These are phyloP conservation scores for Bostrychus sinensis DNA, from an alignment of 2,113 vertebrate species.

Conservation along the genomic window DNA sequence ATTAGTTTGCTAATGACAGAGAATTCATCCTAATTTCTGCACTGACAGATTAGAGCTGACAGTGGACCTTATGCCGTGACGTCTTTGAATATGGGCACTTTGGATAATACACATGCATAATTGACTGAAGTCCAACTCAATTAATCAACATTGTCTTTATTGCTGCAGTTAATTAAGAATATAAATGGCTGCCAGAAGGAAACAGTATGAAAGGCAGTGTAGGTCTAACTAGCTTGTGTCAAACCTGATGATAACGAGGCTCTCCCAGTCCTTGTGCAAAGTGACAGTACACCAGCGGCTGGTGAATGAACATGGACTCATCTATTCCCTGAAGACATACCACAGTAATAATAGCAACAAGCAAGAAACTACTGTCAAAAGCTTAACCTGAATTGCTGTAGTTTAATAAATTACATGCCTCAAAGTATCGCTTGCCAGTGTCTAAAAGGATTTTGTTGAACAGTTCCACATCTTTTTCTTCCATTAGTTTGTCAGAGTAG, in stretches of 20 bases:
- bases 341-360: constrained; percentile 1
- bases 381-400: not conserved
- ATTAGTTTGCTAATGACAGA: constrained; percentile 40
- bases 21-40: constrained; percentile 45
- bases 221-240: constrained; percentile 3
- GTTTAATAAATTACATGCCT: constrained; percentile 54
- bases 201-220: constrained; percentile 5
- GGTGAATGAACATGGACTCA: constrained; percentile 88
- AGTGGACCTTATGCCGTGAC: constrained; percentile 16
- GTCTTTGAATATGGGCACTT: constrained; percentile 24
- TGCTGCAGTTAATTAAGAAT: constrained; percentile 26
- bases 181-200: constrained; percentile 34
- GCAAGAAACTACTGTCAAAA: not conserved
- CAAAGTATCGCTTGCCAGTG: constrained; percentile 79
- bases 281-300: constrained; percentile 90
- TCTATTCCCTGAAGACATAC: constrained; percentile 82
- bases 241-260: constrained; percentile 81
- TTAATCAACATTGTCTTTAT: constrained; percentile 41
- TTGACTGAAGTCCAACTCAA: constrained; percentile 52
- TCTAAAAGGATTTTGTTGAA: constrained; percentile 82
- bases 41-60: constrained; percentile 42
- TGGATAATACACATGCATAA: constrained; percentile 29
- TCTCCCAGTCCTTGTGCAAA: constrained; percentile 87
- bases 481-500: constrained; percentile 81
- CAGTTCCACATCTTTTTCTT: constrained; percentile 80